phyloP scores from a whole-genome alignment of 2,113 vertebrate genomes.

The Myocastor coypus region DNA sequence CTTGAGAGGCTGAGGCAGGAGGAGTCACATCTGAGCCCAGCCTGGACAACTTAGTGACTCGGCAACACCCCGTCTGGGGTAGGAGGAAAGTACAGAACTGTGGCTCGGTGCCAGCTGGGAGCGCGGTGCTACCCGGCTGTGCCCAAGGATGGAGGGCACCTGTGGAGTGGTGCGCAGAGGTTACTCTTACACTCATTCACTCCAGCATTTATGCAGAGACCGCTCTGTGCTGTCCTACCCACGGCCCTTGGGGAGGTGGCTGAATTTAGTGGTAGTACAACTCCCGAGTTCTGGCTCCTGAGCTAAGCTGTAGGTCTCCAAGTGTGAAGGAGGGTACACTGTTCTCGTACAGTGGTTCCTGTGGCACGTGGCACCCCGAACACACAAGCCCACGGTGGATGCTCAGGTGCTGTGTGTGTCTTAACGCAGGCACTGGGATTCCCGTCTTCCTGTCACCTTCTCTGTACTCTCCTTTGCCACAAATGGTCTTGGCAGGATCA shows the following conservation, averaged over 20 bases:
- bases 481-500: conserved; percentile 56
- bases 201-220: background rate
- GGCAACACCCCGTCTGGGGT: background rate
- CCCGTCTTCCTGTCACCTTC: background rate
- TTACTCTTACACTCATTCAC: background rate
- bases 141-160: background rate
- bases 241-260: background rate
- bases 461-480: background rate
- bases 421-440: fast-evolving
- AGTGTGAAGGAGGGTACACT: background rate
- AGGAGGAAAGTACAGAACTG: background rate
- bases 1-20: background rate
- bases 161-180: background rate
- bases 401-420: background rate
- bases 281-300: background rate
- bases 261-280: background rate
- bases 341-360: background rate
- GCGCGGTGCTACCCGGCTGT: background rate
- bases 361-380: background rate
- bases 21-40: background rate
- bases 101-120: background rate
- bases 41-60: background rate
- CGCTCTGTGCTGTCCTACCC: background rate
- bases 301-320: background rate
- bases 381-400: background rate